Evolutionary conservation across 2,113 vertebrate genomes (phyloP), one percentile per base, ranked within the genome.

Genomic region (Amphiprion percula): DNA sequence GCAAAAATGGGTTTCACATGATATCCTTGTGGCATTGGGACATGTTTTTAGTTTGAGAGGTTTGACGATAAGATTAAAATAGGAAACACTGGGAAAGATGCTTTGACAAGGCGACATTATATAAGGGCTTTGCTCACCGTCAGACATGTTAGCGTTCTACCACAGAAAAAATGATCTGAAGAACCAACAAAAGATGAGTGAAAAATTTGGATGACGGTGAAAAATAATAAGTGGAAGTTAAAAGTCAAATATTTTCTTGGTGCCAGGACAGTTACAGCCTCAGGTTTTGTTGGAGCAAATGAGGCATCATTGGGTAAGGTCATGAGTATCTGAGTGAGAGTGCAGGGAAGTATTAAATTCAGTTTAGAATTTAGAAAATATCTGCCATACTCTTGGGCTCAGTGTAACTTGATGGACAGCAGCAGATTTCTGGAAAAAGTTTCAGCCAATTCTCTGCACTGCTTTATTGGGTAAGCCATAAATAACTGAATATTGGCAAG

Each of bases 61-160:
- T 63, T 55, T 79, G 52, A 65, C 28, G 50, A 52, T 19, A 54
- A 64, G 2, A 70, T 3, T 24, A 37, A 52, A 50, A 11, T 24
- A 37, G 54, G 26, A 15, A 5, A 7, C 59, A 39, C 54, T 53
- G 46, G 54, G 30, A 75, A 44, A 10, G 49, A 19, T 39, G 15
- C 15, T 30, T 56, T 41, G 60, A 26, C 24, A 44, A 68, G 49
- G 76, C 79, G 23, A 37, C 73, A 67, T 44, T 50, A 30, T 50
- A 49, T 41, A 65, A 17, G 17, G 39, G 8, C 5, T 17, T 41
- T 47, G 46, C 52, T 68, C 70, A 50, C 39, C 23, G 28, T 64
- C 50, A 33, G 54, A 75, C 2, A 53, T 63, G 17, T 30, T 15
- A 7, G 30, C 28, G 44, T 49, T 1, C 9, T 46, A 12, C 21